Percentiles rank a stretch among this genome's conserved stretches.
Conservation (phyloP, 1,140 invertebrate genomes). For the Saccostrea cuccullata region DNA sequence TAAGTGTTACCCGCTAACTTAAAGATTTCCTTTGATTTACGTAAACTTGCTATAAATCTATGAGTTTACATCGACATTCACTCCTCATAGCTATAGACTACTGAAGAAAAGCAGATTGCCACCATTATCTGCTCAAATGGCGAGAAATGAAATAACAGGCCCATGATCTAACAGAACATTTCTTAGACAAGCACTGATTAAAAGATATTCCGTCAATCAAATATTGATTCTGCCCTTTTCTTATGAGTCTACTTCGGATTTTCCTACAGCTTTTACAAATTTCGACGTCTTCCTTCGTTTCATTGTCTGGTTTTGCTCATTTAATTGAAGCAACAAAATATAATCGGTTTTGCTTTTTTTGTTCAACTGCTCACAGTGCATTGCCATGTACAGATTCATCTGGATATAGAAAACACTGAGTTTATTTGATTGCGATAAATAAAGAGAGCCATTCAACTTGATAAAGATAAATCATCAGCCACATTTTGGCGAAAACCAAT, state of each 20-base stretch:
- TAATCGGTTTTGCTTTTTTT: neutral
- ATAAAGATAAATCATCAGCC: neutral
- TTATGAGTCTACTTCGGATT: neutral
- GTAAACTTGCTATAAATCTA: neutral
- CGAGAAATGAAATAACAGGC: conserved; percentile 26
- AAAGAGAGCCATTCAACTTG: neutral
- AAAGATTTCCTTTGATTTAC: neutral
- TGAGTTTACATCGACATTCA: neutral
- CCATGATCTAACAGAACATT: neutral
- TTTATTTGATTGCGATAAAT: conserved; percentile 5
- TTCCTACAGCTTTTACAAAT: neutral
- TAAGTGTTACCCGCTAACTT: neutral
- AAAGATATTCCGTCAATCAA: conserved; percentile 15
- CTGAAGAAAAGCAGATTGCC: conserved; percentile 2
- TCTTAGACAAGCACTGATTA: conserved; percentile 3
- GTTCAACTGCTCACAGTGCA: neutral
- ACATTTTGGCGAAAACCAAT: neutral
- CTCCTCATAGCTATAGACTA: neutral
- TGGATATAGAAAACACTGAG: neutral
- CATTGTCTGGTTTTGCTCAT: neutral
- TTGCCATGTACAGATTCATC: neutral
- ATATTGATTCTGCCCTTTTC: neutral
- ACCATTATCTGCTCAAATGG: neutral
- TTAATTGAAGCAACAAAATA: conserved; percentile 6
- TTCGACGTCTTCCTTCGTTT: neutral